Percentiles rank a stretch among this genome's conserved stretches.
Evolutionary conservation across 2,113 vertebrate species (phyloP).

Genomic region (Puntigrus tetrazona): DNA sequence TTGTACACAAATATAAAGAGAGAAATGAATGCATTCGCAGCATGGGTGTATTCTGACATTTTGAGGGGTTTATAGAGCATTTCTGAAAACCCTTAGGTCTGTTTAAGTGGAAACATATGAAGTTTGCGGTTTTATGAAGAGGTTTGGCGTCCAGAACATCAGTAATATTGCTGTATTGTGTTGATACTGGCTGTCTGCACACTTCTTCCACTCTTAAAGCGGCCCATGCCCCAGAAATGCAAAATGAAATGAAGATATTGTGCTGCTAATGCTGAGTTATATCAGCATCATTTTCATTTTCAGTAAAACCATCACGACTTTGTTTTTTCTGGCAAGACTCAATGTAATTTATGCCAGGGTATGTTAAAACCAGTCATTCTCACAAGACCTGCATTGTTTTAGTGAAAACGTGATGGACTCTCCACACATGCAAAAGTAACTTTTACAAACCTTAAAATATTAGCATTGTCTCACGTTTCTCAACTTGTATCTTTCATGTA

Average conservation of each 20-base stretch:
- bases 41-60: conserved; percentile 12
- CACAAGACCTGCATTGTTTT: conserved; percentile 44
- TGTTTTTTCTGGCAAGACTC: conserved; percentile 36
- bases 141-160: conserved; percentile 25
- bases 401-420: not conserved
- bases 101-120: conserved; percentile 50
- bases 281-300: conserved; percentile 34
- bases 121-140: conserved; percentile 24
- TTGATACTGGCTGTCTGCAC: conserved; percentile 42
- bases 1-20: not conserved
- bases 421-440: conserved; percentile 3
- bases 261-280: conserved; percentile 28
- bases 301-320: conserved; percentile 29
- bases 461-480: conserved; percentile 8
- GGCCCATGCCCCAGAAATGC: not conserved
- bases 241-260: conserved; percentile 12
- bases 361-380: not conserved
- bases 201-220: conserved; percentile 22
- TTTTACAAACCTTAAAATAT: conserved; percentile 11
- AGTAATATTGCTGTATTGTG: conserved; percentile 29
- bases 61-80: conserved; percentile 23
- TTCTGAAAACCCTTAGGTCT: conserved; percentile 34
- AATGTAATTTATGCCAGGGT: conserved; percentile 2
- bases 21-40: not conserved
- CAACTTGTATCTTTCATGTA: not conserved